Evolutionary conservation across 2,113 vertebrate species (phyloP).

Genomic region (Ceratotherium simum): DNA sequence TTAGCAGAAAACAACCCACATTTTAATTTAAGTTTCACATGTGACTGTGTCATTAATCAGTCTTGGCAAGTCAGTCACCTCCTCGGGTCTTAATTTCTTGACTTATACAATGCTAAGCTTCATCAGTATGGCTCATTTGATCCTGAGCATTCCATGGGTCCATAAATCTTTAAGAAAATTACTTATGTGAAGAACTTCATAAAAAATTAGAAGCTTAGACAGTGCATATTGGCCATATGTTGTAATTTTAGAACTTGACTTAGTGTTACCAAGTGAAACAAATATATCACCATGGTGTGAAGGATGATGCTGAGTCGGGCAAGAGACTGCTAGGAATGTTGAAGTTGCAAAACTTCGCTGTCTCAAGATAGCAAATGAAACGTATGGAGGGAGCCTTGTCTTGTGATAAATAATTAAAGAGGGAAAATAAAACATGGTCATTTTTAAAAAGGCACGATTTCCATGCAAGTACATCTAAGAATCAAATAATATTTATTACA

Average conservation of each 20-base stretch:
- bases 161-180: neutral
- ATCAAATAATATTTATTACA: neutral
- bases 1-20: neutral
- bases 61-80: neutral
- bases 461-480: neutral
- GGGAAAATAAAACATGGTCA: neutral
- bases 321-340: neutral
- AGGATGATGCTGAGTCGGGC: neutral
- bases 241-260: neutral
- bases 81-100: neutral
- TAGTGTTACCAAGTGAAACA: neutral
- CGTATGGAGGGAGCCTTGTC: neutral
- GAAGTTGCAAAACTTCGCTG: neutral
- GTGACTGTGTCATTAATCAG: neutral
- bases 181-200: neutral
- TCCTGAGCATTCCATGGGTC: neutral
- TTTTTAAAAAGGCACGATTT: neutral
- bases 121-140: neutral
- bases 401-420: neutral
- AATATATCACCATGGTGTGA: neutral
- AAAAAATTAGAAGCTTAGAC: neutral
- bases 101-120: neutral
- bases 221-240: neutral
- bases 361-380: neutral
- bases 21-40: neutral